Conservation (phyloP, 1,140 invertebrate species). For the Microvelia longipes region DNA sequence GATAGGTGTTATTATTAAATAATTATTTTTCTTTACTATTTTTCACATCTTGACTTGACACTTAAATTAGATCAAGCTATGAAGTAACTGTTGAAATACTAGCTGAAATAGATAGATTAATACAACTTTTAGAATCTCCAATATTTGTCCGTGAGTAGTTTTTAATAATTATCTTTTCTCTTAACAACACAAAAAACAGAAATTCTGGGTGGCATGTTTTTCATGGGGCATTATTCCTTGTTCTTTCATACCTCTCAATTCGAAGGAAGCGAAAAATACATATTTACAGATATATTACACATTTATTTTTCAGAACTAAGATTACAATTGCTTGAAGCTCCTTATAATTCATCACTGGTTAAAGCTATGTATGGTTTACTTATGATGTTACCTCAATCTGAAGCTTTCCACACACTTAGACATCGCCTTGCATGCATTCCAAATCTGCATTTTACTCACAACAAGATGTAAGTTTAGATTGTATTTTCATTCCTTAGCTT, state of each 20-base stretch:
- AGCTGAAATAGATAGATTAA: slow-evolving; percentile 89
- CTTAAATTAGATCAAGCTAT: slow-evolving; percentile 60
- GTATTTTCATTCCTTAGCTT: not conserved
- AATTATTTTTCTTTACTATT: not conserved
- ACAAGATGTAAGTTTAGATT: not conserved
- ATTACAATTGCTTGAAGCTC: slow-evolving; percentile 73
- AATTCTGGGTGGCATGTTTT: too few species aligned
- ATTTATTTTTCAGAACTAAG: slow-evolving; percentile 76
- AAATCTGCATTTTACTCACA: slow-evolving; percentile 33
- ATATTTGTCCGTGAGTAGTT: slow-evolving; percentile 88
- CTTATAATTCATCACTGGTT: slow-evolving; percentile 56
- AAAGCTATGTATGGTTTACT: slow-evolving; percentile 86
- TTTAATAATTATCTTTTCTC: too few species aligned
- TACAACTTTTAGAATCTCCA: slow-evolving; percentile 95
- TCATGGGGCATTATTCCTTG: too few species aligned
- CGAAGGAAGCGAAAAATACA: too few species aligned
- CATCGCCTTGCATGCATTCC: slow-evolving; percentile 81
- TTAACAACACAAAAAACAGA: too few species aligned
- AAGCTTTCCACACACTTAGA: slow-evolving; percentile 79
- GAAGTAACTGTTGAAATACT: slow-evolving; percentile 94
- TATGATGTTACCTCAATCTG: slow-evolving; percentile 94
- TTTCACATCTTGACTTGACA: slow-evolving; percentile 18
- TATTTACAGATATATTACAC: too few species aligned
- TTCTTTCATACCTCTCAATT: too few species aligned
- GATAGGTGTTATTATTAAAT: not conserved